phyloP scores from a whole-genome alignment of 1,140 invertebrate species.

The Lepidurus couesii region DNA sequence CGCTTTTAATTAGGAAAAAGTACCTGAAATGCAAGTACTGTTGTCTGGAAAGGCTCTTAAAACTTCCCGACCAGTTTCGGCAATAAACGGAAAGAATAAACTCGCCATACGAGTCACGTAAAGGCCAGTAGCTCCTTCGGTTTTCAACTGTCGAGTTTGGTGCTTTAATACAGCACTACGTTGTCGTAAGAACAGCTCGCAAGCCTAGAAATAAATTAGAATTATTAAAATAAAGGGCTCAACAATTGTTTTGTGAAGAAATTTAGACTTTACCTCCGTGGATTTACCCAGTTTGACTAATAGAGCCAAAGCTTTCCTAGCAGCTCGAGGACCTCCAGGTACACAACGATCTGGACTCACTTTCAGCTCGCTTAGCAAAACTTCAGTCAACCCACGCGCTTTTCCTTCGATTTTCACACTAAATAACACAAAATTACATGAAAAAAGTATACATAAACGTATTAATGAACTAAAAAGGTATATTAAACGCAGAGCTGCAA shows the following conservation, averaged over 20 bases:
- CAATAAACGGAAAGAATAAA: conserved; percentile 81
- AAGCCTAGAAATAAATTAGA: conserved; percentile 52
- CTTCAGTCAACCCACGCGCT: conserved; percentile 70
- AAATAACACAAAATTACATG: conserved; percentile 33
- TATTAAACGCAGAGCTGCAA: too few relatives aligned
- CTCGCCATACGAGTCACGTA: conserved; percentile 79
- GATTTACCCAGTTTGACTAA: conserved; percentile 75
- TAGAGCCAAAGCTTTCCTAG: conserved; percentile 76
- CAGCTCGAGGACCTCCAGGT: conserved; percentile 84
- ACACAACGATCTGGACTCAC: conserved; percentile 79
- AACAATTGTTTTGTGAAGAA: conserved; percentile 41
- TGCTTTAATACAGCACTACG: conserved; percentile 75
- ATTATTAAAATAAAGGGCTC: background rate
- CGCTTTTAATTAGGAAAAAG: background rate
- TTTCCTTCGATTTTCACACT: conserved; percentile 63
- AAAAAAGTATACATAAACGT: background rate
- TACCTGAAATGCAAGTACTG: conserved; percentile 65
- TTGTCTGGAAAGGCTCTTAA: conserved; percentile 68
- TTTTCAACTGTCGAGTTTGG: conserved; percentile 75
- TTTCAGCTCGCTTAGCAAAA: conserved; percentile 81
- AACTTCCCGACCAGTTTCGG: conserved; percentile 81
- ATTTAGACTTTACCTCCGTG: conserved; percentile 43
- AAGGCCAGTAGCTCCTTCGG: conserved; percentile 75
- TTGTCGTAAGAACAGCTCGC: conserved; percentile 77
- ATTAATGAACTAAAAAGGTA: background rate